Evolutionary conservation across 1,140 invertebrate species (phyloP).

Genomic region (Ruditapes philippinarum): DNA sequence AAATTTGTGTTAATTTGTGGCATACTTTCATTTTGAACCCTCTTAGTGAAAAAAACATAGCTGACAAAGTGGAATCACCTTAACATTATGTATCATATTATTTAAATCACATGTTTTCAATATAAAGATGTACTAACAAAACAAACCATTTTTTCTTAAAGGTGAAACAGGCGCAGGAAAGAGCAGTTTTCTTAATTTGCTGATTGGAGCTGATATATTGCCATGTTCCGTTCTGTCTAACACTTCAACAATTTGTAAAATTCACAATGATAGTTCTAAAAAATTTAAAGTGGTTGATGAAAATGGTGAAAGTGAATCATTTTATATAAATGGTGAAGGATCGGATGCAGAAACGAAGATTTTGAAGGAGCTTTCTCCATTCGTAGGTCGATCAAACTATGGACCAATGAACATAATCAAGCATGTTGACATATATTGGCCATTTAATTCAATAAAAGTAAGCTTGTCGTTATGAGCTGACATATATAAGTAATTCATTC

Average conservation of each 20-base stretch:
- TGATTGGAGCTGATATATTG: constrained; percentile 71
- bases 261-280: constrained; percentile 35
- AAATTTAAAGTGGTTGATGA: background rate
- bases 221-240: constrained; percentile 69
- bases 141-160: no score
- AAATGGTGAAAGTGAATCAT: background rate
- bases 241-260: constrained; percentile 72
- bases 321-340: background rate
- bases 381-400: background rate
- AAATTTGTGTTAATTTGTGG: no score
- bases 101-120: no score
- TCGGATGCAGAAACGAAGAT: background rate
- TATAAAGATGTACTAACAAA: no score
- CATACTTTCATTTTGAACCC: no score
- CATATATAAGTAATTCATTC: no score
- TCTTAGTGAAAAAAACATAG: no score
- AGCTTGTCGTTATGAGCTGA: no score
- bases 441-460: background rate
- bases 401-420: background rate
- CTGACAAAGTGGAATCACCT: no score
- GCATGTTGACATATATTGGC: background rate
- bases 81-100: no score
- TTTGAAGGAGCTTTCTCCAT: background rate
- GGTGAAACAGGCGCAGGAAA: constrained; percentile 75
- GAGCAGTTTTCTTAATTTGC: constrained; percentile 71